Evolutionary conservation across 2,113 vertebrate species (phyloP).

Genomic region (Octodon degus): DNA sequence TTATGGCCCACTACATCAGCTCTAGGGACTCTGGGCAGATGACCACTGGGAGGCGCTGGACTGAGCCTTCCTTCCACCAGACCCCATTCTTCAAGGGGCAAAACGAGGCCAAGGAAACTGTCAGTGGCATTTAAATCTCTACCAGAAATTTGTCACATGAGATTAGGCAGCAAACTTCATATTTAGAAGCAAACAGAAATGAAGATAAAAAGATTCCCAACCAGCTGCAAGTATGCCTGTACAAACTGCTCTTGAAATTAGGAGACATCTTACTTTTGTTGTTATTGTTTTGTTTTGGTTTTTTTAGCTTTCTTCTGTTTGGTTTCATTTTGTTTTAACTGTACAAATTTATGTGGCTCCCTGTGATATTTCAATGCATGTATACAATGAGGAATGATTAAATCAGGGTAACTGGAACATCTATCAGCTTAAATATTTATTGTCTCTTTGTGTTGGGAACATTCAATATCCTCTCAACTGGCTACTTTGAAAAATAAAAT

Average conservation of each 20-base stretch:
- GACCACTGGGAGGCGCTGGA: conserved; percentile 44
- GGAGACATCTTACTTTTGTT: neutral
- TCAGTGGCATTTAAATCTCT: conserved; percentile 40
- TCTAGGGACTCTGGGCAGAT: conserved; percentile 69
- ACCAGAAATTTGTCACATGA: neutral
- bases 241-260: neutral
- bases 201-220: neutral
- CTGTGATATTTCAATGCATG: neutral
- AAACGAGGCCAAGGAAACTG: conserved; percentile 2
- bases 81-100: conserved; percentile 33
- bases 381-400: neutral
- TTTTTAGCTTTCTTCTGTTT: neutral
- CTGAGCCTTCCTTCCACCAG: conserved; percentile 58
- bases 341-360: neutral
- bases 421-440: neutral
- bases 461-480: neutral
- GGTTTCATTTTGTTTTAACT: neutral
- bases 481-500: neutral
- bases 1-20: conserved; percentile 75
- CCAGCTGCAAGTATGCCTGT: neutral
- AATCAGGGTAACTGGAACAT: neutral
- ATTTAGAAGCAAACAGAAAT: conserved; percentile 44
- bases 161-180: neutral
- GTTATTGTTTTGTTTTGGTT: neutral
- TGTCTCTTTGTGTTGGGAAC: neutral